Base-by-base conservation (phyloP, 92 coral and sea anemone species). In the Chrysogorgia sp. region DNA sequence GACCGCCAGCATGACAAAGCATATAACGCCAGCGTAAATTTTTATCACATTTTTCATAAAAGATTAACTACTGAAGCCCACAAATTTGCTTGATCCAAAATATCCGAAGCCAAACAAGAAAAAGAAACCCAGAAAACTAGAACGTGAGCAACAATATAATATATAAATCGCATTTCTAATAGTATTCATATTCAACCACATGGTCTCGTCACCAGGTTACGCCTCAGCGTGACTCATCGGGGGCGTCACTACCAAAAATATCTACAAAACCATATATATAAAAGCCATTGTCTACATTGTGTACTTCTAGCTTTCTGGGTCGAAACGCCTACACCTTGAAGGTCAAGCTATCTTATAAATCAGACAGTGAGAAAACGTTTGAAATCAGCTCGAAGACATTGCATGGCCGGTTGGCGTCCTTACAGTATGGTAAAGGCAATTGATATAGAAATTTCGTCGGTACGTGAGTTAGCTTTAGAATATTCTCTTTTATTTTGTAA, bases 371-470 rank as follows among this genome's bases (percentile, higher is more conserved):
- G 60, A 69, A 37, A n/a, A 45, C n/a, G 45, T 9, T 49, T 24
- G 6, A 1, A 69, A 24, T 26, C 0, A 22, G 30, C 41, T 20
- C 12, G 40, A 28, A 47, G 55, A 0, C 2, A 49, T 10, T 72
- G 20, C 37, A 72, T 72, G 79, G 79, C 79, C 25, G 31, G 34
- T 30, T 72, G 79, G 79, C 35, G 79, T 31, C 33, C 65, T 0
- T 72, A 72, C 25, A 72, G 64, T 34, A 72, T 72, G 79, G 79
- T 72, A 19, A 53, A 72, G 35, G 50, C 52, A 28, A 52, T 28
- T 72, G 79, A 72, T 53, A 48, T 72, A 10, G 79, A 72, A 33
- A 34, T 72, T 10, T 72, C 79, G 1, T 72, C 79, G 30, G 79
- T 72, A 40, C 34, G 79, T 53, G 0, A 10, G 26, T 17, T 52